A percentile compares a stretch with the other conserved stretches of the same genome.
Evolutionary conservation across 2,113 vertebrate species (phyloP).

Genomic region (Vimba vimba): DNA sequence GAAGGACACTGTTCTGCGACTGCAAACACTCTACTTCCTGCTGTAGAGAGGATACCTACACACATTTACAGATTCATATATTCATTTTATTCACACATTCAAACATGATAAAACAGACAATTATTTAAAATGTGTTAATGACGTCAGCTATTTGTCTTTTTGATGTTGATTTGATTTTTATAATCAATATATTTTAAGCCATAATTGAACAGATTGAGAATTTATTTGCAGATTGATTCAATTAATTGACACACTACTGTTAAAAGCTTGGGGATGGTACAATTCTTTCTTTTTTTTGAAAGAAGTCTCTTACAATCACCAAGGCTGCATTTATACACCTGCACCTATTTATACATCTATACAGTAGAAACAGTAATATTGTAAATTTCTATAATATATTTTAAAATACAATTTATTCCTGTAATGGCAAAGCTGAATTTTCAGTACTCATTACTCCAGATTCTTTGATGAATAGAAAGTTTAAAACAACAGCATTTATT

Average conservation of each 20-base stretch:
- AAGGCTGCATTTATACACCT: not conserved
- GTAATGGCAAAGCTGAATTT: not conserved
- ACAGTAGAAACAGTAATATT: not conserved
- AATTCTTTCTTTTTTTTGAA: not conserved
- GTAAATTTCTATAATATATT: not conserved
- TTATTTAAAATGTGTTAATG: not conserved
- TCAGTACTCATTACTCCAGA: not conserved
- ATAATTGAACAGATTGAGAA: not conserved
- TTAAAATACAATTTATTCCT: not conserved
- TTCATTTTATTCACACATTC: no score
- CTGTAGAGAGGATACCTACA: slow-evolving; percentile 53
- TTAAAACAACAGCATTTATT: not conserved
- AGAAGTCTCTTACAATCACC: not conserved
- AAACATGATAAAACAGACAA: not conserved
- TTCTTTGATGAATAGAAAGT: not conserved
- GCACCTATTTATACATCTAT: no score
- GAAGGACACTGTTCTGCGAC: slow-evolving; percentile 73
- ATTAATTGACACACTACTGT: not conserved
- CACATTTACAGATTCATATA: not conserved
- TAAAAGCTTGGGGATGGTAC: not conserved
- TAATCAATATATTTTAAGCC: no score
- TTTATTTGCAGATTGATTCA: not conserved
- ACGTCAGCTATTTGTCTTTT: not conserved
- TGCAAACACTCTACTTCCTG: slow-evolving; percentile 72
- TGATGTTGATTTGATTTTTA: not conserved